These are phyloP conservation scores for Osmerus eperlanus DNA, from an alignment of 2,113 vertebrate genomes.

Conservation along the genomic window DNA sequence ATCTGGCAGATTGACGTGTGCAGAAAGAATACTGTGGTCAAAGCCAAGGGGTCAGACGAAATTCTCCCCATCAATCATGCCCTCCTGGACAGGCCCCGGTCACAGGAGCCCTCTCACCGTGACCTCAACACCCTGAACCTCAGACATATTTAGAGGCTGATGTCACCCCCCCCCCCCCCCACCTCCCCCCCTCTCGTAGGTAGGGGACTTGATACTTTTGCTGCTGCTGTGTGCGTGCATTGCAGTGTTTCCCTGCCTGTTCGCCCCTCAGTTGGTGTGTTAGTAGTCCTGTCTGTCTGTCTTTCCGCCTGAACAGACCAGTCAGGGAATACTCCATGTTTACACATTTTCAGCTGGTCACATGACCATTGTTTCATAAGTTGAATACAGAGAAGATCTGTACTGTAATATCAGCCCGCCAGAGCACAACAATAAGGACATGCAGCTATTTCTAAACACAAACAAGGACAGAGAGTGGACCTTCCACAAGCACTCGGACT, in stretches of 20 bases:
- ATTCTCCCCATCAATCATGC: conserved; percentile 3
- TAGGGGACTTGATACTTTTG: background rate
- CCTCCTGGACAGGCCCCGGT: background rate
- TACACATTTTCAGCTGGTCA: conserved; percentile 17
- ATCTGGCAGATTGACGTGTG: too few relatives aligned
- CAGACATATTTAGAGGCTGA: background rate
- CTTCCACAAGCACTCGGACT: too few relatives aligned
- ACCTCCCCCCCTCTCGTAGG: background rate
- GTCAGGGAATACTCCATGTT: conserved; percentile 41
- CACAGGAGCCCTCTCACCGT: background rate
- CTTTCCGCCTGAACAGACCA: background rate
- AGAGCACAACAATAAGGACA: too few relatives aligned
- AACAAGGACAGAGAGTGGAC: too few relatives aligned
- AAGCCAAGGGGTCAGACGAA: background rate
- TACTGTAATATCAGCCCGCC: too few relatives aligned
- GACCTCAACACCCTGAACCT: background rate
- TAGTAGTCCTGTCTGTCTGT: conserved; percentile 1
- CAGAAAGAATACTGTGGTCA: background rate
- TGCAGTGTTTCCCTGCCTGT: conserved; percentile 2
- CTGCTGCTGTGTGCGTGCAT: background rate
- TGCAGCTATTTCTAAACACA: too few relatives aligned
- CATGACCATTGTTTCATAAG: too few relatives aligned
- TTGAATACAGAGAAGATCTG: too few relatives aligned
- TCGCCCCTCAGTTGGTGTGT: conserved; percentile 6
- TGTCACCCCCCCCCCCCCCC: background rate